Percentiles rank a stretch among this genome's conserved stretches.
These are phyloP conservation scores for Malurus cyaneus DNA, from an alignment of 2,113 vertebrate genomes.

Conservation along the genomic window DNA sequence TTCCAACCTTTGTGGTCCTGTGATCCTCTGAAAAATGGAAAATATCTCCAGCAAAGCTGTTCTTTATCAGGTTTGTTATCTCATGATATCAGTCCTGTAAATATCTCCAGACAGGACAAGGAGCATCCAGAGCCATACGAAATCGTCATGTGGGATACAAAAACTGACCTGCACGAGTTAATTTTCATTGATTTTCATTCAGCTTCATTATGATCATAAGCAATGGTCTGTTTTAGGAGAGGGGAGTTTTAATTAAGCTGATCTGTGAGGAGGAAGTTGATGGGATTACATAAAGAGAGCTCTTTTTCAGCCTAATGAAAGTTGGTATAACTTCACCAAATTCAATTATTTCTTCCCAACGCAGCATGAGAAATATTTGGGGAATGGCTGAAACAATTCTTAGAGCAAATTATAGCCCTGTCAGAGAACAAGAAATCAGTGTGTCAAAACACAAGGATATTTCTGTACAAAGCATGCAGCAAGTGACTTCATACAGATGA, in stretches of 20 bases:
- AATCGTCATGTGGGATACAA: background rate
- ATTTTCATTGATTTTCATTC: background rate
- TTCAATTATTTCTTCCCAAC: slow-evolving; percentile 55
- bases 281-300: background rate
- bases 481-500: slow-evolving; percentile 28
- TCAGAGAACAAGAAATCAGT: slow-evolving; percentile 73
- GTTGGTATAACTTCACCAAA: slow-evolving; percentile 43
- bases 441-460: slow-evolving; percentile 70
- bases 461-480: slow-evolving; percentile 49
- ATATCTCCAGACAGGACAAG: background rate
- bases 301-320: background rate
- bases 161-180: background rate
- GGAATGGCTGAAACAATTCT: slow-evolving; percentile 68
- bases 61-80: background rate
- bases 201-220: slow-evolving; percentile 1
- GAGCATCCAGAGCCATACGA: background rate
- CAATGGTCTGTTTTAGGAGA: slow-evolving; percentile 15
- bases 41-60: background rate
- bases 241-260: slow-evolving; percentile 61
- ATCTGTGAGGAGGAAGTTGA: slow-evolving; percentile 39
- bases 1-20: background rate
- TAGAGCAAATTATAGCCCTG: slow-evolving; percentile 74
- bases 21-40: background rate
- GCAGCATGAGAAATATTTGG: slow-evolving; percentile 58
- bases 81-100: background rate